Base-by-base conservation (phyloP, 2,113 vertebrate genomes). In the Equus quagga region DNA sequence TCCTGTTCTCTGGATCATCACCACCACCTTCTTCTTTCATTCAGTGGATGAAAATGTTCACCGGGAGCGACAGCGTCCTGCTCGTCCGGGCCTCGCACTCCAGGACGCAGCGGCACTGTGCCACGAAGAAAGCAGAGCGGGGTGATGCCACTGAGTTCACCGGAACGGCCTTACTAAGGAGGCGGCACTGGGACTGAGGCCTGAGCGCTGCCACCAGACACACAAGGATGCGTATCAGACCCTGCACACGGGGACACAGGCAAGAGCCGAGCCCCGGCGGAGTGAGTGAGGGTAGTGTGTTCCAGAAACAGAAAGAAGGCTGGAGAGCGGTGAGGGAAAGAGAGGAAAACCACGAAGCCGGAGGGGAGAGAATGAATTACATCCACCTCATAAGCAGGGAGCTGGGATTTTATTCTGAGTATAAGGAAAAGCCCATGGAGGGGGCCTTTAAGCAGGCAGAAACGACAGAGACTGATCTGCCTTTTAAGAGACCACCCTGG, bases 221-320 rank as follows among this genome's bases (percentile, higher is more conserved):
- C 5, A 7, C 44, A 82, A 76, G 31, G 8, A 81, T 23, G 19
- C 0, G 12, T 8, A 44, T 56, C 80, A 80, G 70, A 87, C 64
- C 36, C 54, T 83, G 60, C 60, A 21, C 73, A 72, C 60, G 86
- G 56, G 73, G 26, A 64, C 15, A 49, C 7, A 9, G 64, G 46
- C 9, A 44, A 78, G 14, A 80, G 12, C 14, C 75, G 44, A 73
- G 58, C 5, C 13, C 36, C 9, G 24, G 36, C 83, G 1, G 26
- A 41, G 36, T 41, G 75, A 33, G 70, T 13, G 64, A 94, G 46
- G 19, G 28, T 56, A 2, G 17, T 15, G 17, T 80, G n/a, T 56
- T 96, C 60, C 23, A 85, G 89, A 85, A 95, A 78, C 4, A 91
- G 87, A 95, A 64, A 83, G 69, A 44, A 58, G 49, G 67, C 2